A percentile compares a stretch with the other conserved stretches of the same genome.
phyloP scores from a whole-genome alignment of 2,888 invertebrate genomes.

The Tipula unca region DNA sequence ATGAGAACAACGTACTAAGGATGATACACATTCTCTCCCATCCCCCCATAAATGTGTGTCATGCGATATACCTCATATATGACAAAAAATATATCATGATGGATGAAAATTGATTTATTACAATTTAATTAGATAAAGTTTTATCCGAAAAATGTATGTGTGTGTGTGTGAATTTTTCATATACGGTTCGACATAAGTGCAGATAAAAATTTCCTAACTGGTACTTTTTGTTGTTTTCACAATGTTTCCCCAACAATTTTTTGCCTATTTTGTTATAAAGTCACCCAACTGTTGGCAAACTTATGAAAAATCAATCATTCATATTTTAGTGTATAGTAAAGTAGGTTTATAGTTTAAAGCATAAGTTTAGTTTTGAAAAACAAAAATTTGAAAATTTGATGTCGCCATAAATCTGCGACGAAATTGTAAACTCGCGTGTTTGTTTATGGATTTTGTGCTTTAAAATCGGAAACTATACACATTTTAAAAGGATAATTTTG shows the following conservation, averaged over 20 bases:
- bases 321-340: too few species aligned
- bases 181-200: not conserved
- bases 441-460: too few species aligned
- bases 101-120: conserved; percentile 8
- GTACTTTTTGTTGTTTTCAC: not conserved
- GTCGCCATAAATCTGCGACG: too few species aligned
- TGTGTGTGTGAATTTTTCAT: not conserved
- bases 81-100: not conserved
- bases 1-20: not conserved
- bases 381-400: too few species aligned
- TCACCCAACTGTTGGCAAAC: too few species aligned
- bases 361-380: too few species aligned
- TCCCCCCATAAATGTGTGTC: not conserved
- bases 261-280: not conserved
- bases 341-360: too few species aligned
- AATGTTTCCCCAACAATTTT: not conserved
- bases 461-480: too few species aligned
- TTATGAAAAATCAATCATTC: too few species aligned
- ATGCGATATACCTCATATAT: not conserved
- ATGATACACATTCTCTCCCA: not conserved
- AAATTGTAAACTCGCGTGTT: too few species aligned
- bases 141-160: not conserved
- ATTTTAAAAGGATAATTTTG: too few species aligned
- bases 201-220: not conserved
- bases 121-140: not conserved